These are phyloP conservation scores for Pygocentrus nattereri DNA, from an alignment of 2,797 vertebrate genomes.

Conservation along the genomic window DNA sequence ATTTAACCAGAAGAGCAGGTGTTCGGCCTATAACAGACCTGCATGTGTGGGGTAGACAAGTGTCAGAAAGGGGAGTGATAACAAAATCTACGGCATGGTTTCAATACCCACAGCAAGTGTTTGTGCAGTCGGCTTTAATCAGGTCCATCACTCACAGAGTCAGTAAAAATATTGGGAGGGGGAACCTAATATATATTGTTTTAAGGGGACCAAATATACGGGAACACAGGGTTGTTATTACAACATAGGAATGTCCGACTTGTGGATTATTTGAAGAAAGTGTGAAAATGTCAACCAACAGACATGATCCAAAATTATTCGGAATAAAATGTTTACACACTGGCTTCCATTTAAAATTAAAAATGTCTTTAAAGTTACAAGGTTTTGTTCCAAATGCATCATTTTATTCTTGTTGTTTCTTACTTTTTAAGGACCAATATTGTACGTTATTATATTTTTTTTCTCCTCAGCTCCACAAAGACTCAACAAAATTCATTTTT, in stretches of 20 bases:
- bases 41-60: conserved; percentile 23
- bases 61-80: conserved; percentile 19
- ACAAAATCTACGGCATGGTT: conserved; percentile 45
- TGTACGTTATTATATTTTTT: neutral
- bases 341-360: too few relatives aligned
- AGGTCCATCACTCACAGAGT: conserved; percentile 27
- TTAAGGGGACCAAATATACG: conserved; percentile 17
- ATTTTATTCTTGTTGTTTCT: too few relatives aligned
- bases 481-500: neutral
- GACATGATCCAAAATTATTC: too few relatives aligned
- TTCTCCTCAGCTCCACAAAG: neutral
- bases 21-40: conserved; percentile 6
- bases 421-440: too few relatives aligned
- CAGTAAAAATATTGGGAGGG: conserved; percentile 54
- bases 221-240: conserved; percentile 47
- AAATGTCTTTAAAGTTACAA: too few relatives aligned
- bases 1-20: conserved; percentile 52
- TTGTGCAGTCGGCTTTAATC: conserved; percentile 54
- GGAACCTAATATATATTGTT: conserved; percentile 47
- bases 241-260: conserved; percentile 50
- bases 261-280: conserved; percentile 64
- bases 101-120: conserved; percentile 51
- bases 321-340: too few relatives aligned
- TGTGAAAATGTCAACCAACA: neutral
- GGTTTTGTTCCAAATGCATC: too few relatives aligned